Evolutionary conservation across 2,888 invertebrate genomes (phyloP), one percentile per base, ranked within the genome.

Genomic region (Acrobasis consociella): DNA sequence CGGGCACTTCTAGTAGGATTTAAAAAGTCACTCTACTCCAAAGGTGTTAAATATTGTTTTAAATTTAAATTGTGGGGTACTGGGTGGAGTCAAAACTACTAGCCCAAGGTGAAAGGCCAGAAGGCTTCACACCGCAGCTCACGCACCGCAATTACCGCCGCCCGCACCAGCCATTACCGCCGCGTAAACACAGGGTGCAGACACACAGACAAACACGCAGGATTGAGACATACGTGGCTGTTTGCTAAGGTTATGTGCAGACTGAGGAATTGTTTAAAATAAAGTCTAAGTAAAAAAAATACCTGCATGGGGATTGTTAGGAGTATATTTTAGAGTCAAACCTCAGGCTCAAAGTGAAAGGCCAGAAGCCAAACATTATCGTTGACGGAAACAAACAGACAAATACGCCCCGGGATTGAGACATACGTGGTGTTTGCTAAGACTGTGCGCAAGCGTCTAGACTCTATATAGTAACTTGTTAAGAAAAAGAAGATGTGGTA

Each of bases 341-440:
- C n/a, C n/a, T n/a, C n/a, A n/a, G n/a, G n/a, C n/a, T n/a, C n/a
- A n/a, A n/a, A n/a, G n/a, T n/a, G n/a, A n/a, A n/a, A n/a, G n/a
- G n/a, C n/a, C n/a, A n/a, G n/a, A n/a, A n/a, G n/a, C n/a, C n/a
- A n/a, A n/a, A n/a, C n/a, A n/a, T n/a, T n/a, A n/a, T n/a, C n/a
- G n/a, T n/a, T n/a, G n/a, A n/a, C n/a, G n/a, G n/a, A n/a, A n/a
- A 42, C 39, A 56, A 17, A 56, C 56, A 56, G 42, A 55, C 55
- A 55, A 55, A 55, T 39, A 55, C 13, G 39, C 39, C 42, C 3
- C 42, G 13, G 42, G 56, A 56, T 56, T 42, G 56, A 56, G 56
- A 56, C 42, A 38, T 56, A 17, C 56, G 17, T 42, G 56, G 17
- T 17, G 16, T 39, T 39, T 17, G 39, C 56, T 56, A 56, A 56